Base-by-base conservation (phyloP, 2,113 vertebrate genomes). In the Hippocampus zosterae region DNA sequence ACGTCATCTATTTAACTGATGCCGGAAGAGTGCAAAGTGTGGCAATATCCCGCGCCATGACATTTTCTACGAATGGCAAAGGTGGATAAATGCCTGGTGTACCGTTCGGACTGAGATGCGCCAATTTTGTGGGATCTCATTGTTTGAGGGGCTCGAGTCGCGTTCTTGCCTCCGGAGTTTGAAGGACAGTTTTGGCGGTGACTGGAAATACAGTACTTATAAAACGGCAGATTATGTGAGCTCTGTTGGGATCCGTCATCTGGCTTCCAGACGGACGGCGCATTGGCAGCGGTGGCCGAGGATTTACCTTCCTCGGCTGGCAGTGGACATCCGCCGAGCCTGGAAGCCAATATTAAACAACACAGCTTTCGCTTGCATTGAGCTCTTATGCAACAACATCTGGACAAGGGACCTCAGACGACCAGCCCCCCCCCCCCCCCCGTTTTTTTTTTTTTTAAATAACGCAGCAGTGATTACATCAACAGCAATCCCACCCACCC, bases 361-460 rank as follows among this genome's bases (percentile, higher is more conserved):
- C 80, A 67, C 71, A 68, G 78, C 75, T 85, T 87, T 82, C 55
- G 81, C 69, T 81, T 85, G 78, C 83, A 84, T 50, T 78, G 69
- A 80, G 73, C 72, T 74, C 73, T 90, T 88, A 83, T 25, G 71
- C 81, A 91, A 90, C 77, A 85, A 80, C 84, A 89, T 88, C 87
- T 90, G 88, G 78, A 69, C 74, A 46, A 80, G 66, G 72, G 76
- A 80, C 83, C 71, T 70, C 59, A 60, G 37, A 71, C 41, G 42
- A 77, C 72, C 48, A 50, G 65, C 3, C 57, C 57, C 27, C 13
- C 13, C 73, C 80, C 3, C 57, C 57, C 27, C 13, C 13, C 73
- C 80, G n/a, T n/a, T n/a, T n/a, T n/a, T n/a, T 70, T 44, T 44
- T 44, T 44, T 44, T 44, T 44, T 44, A 12, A 3, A 72, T 73